phyloP scores from a whole-genome alignment of 2,797 vertebrate genomes.

The Phaenicophaeus curvirostris region DNA sequence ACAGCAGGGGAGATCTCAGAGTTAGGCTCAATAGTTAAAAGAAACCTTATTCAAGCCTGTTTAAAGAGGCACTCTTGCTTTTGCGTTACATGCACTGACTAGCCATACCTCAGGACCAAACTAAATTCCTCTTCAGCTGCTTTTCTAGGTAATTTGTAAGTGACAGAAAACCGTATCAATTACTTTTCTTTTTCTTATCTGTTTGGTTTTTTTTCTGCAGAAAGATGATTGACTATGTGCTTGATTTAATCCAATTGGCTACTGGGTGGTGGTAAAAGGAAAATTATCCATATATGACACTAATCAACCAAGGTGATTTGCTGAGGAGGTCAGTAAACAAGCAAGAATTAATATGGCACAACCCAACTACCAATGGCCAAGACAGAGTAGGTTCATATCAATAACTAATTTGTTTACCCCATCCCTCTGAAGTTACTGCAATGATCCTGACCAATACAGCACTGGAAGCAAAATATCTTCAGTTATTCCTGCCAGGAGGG shows the following conservation, averaged over 20 bases:
- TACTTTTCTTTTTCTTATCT: not conserved
- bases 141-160: slow-evolving; percentile 30
- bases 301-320: slow-evolving; percentile 5
- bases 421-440: not conserved
- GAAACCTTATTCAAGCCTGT: slow-evolving; percentile 41
- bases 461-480: not conserved
- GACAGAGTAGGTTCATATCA: not conserved
- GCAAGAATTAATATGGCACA: not conserved
- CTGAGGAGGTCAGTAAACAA: slow-evolving; percentile 41
- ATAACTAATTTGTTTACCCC: not conserved
- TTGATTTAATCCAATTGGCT: slow-evolving; percentile 5
- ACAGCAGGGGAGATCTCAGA: slow-evolving; percentile 73
- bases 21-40: slow-evolving; percentile 52
- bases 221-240: not conserved
- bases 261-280: not conserved
- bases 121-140: not conserved
- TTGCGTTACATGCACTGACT: not conserved
- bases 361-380: not conserved
- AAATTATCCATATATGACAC: slow-evolving; percentile 28
- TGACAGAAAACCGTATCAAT: not conserved
- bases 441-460: not conserved
- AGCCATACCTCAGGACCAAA: not conserved
- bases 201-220: not conserved
- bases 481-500: not conserved
- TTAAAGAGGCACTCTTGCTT: slow-evolving; percentile 45